Evolutionary conservation across 1,140 invertebrate species (phyloP), one percentile per base, ranked within the genome.

Genomic region (Rhopalosiphum padi): DNA sequence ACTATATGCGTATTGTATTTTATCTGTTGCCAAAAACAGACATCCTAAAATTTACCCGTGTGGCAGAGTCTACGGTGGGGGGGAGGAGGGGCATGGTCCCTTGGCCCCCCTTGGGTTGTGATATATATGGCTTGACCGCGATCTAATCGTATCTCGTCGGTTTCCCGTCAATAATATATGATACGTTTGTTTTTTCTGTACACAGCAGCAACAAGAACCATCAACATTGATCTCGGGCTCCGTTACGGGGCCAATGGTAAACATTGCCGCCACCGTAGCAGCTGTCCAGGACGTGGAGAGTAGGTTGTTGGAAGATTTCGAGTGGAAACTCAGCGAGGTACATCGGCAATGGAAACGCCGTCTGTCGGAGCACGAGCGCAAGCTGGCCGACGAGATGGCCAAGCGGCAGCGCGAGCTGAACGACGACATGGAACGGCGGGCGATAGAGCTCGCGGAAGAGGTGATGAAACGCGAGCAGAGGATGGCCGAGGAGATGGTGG

Each of bases 281-380:
- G 87, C 48, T 25, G 37, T 90, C 25, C 89, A 90, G 30, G 55
- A 90, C 6, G 89, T 60, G 37, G 89, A 90, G 53, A 90, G 55
- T 15, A 15, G 55, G 8, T n/a, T 90, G 25, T 25, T 90, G 11
- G 89, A 90, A 22, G 89, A 90, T 41, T 90, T 90, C 37, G 89
- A 90, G 41, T 90, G 89, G 89, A 90, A 90, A 30, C 37, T 90
- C 3, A 90, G 89, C 37, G 89, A 90, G 37, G 89, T 90, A 6
- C 53, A 90, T 5, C 89, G 89, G 25, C 89, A 90, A 7, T 90
- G 89, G 89, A 90, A 90, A 68, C 37, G 3, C 0, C 89, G 89
- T 7, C 9, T 90, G 41, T 55, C 25, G 15, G 89, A 90, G 6
- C 23, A 43, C 25, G 89, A 90, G 4, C 37, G 18, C 1, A 43